Evolutionary conservation across 2,888 invertebrate species (phyloP), one percentile per base, ranked within the genome.

Genomic region (Rhaphigaster nebulosa): DNA sequence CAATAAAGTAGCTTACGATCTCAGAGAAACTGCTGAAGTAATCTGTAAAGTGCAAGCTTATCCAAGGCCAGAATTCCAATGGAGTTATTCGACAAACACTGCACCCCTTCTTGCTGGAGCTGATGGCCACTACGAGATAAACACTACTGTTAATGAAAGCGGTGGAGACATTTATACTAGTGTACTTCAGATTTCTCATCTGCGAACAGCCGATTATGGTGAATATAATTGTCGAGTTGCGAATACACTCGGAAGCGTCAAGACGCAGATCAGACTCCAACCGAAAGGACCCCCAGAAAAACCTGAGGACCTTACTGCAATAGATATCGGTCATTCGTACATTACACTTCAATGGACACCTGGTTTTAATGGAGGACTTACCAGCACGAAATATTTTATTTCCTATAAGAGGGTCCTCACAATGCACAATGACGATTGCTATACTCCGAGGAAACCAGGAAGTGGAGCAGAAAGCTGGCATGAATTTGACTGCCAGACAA

Each of bases 51-150:
- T 98, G 26, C 97, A 98, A 93, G 98, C 98, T 0, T 98, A 97
- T 94, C 98, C 98, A 0, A 97, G 97, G 93, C 98, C 98, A 0
- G 97, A 97, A 93, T 98, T 98, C 94, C 97, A 98, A 93, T 98
- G 98, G 98, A 97, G 96, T 93, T 97, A 96, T 93, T 97, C 96
- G 60, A 96, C 96, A 13, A 97, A 97, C 93, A 96, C 96, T 0
- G 96, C 97, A 0, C 94, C 97, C 80, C 96, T 97, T 93, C 96
- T 97, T 0, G 94, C 94, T 5, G 97, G 97, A 2, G 96, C 97
- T 5, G 97, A 97, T 93, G 97, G 97, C 0, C 97, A 97, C 93
- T 98, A 98, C 93, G 96, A 97, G 93, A 97, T 98, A 87, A 97
- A 96, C 92, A 96, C 97, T 4, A 96, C 96, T 34, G 96, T 96